Conservation (phyloP, 2,797 vertebrate genomes). For the Chrysocyon brachyurus region DNA sequence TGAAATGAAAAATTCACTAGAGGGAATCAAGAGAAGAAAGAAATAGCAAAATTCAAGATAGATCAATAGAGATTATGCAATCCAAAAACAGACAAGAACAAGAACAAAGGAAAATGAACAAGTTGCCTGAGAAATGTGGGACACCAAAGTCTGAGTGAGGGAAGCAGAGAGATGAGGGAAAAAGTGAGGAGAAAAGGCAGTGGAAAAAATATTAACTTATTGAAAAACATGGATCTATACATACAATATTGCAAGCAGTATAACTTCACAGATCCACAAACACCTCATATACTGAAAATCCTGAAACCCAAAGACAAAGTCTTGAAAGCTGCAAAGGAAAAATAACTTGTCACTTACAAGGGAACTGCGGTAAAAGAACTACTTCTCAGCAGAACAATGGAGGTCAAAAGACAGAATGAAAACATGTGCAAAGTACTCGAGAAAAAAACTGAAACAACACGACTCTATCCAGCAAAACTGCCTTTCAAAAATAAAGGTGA, state of each 20-base stretch:
- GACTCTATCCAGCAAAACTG: not conserved
- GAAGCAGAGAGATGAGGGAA: not conserved
- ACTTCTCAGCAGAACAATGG: not conserved
- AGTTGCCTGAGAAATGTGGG: not conserved
- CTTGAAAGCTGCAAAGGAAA: not conserved
- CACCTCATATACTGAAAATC: not conserved
- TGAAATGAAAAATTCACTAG: slow-evolving; percentile 29
- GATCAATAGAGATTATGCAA: not conserved
- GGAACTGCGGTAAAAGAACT: not conserved
- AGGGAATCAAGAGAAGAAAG: not conserved
- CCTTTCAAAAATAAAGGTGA: slow-evolving; percentile 35
- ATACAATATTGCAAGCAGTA: not conserved
- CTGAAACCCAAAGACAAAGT: not conserved
- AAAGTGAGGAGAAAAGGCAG: not conserved
- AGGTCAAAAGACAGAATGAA: not conserved
- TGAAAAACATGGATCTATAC: not conserved
- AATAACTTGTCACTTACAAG: not conserved
- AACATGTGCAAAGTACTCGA: not conserved
- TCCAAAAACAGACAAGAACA: not conserved
- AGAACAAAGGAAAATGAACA: not conserved
- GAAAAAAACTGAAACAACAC: not conserved
- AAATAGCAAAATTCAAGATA: not conserved
- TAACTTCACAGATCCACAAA: not conserved
- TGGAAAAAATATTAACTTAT: not conserved
- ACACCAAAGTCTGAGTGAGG: not conserved